A percentile compares a stretch with the other conserved stretches of the same genome.
Evolutionary conservation across 2,113 vertebrate species (phyloP).

Genomic region (Miniopterus natalensis): DNA sequence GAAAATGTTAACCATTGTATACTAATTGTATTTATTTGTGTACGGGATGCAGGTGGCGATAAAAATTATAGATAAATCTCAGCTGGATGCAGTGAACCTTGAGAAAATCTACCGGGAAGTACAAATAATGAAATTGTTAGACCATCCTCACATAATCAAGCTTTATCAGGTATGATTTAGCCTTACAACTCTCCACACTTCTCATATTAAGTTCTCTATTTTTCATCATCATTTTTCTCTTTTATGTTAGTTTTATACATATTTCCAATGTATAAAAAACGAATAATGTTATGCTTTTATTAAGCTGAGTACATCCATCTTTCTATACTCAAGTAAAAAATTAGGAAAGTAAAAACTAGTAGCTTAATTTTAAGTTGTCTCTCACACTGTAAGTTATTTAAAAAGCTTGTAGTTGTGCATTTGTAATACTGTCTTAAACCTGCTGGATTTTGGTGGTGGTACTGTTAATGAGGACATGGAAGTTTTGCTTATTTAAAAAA

Average conservation of each 20-base stretch:
- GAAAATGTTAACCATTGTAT: neutral
- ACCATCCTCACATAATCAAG: constrained; percentile 99
- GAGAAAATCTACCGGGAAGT: constrained; percentile 99
- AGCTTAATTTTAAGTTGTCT: constrained; percentile 41
- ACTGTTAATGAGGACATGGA: neutral
- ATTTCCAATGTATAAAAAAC: neutral
- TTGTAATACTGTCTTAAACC: neutral
- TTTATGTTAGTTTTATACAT: constrained; percentile 28
- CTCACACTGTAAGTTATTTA: constrained; percentile 22
- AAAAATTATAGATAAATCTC: constrained; percentile 99
- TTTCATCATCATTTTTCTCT: constrained; percentile 46
- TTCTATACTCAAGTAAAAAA: constrained; percentile 59
- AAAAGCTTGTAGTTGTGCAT: neutral
- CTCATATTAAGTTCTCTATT: neutral
- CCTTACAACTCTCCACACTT: neutral
- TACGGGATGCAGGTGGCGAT: constrained; percentile 95
- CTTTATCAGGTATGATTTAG: constrained; percentile 94
- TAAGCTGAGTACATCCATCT: neutral
- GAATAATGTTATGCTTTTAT: neutral
- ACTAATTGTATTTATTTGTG: constrained; percentile 74
- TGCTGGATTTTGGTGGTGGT: constrained; percentile 14
- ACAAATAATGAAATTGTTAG: constrained; percentile 99
- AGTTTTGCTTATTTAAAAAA: constrained; percentile 56
- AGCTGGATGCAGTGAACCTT: constrained; percentile 97
- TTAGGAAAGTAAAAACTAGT: constrained; percentile 18